phyloP scores from a whole-genome alignment of 2,113 vertebrate species.

The Collichthys lucidus region DNA sequence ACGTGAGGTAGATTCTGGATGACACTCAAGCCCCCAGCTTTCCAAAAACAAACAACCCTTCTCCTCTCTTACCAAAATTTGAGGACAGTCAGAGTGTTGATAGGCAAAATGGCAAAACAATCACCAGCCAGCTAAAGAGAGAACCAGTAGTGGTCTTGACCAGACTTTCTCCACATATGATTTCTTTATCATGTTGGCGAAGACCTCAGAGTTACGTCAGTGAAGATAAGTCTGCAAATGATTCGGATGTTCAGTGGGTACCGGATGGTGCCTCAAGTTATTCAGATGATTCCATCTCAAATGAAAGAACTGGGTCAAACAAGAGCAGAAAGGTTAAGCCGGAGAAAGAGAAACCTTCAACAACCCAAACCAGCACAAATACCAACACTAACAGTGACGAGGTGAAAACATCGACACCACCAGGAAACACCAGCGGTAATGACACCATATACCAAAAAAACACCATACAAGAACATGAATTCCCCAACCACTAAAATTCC shows the following conservation, averaged over 20 bases:
- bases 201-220: accelerated
- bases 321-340: conserved; percentile 34
- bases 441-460: not conserved
- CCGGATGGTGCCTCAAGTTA: not conserved
- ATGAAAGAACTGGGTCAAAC: not conserved
- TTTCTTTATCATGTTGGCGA: not conserved
- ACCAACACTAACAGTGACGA: not conserved
- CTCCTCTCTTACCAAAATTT: not conserved
- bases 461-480: not conserved
- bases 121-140: accelerated
- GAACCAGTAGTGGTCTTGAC: conserved; percentile 50
- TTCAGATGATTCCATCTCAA: not conserved
- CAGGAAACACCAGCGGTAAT: not conserved
- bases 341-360: accelerated
- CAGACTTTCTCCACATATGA: conserved; percentile 2
- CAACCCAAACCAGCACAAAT: not conserved
- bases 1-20: not conserved
- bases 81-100: not conserved
- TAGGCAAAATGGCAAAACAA: not conserved
- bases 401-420: not conserved
- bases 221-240: not conserved
- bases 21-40: not conserved
- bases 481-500: not conserved
- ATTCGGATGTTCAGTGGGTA: not conserved
- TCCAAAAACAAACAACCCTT: not conserved